phyloP scores from a whole-genome alignment of 2,888 invertebrate genomes.

The Nycteola revayana region DNA sequence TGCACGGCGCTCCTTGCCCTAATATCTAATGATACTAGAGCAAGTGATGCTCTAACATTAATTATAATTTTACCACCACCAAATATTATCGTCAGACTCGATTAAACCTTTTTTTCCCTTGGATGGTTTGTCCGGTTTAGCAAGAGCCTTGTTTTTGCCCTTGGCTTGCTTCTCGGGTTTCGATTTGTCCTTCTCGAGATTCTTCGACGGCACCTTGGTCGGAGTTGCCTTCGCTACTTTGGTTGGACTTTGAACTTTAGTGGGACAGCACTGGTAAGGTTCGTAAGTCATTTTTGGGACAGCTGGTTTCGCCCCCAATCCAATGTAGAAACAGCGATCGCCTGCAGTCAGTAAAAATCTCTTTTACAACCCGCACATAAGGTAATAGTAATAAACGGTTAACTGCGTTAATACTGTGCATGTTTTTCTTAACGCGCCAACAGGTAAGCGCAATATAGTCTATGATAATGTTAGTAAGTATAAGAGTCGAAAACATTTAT shows the following conservation, averaged over 20 bases:
- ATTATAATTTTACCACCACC: conserved; percentile 86
- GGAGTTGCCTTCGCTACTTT: conserved; percentile 90
- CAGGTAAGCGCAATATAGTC: conserved; percentile 70
- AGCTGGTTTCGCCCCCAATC: conserved; percentile 93
- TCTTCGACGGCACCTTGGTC: conserved; percentile 82
- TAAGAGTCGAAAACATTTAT: conserved; percentile 75
- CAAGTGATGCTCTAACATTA: conserved; percentile 51
- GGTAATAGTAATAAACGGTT: conserved; percentile 60
- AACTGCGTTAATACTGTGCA: conserved; percentile 77
- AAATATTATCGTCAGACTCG: conserved; percentile 92
- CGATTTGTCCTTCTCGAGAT: conserved; percentile 69
- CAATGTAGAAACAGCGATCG: conserved; percentile 98
- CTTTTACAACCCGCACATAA: conserved; percentile 81
- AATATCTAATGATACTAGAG: conserved; percentile 53
- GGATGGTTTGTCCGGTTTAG: conserved; percentile 80
- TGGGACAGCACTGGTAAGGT: conserved; percentile 96
- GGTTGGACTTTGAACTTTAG: conserved; percentile 89
- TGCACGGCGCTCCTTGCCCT: conserved; percentile 56
- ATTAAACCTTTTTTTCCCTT: conserved; percentile 92
- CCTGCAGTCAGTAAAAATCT: conserved; percentile 96
- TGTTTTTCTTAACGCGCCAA: conserved; percentile 56
- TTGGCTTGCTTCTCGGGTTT: conserved; percentile 62
- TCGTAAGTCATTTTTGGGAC: conserved; percentile 90
- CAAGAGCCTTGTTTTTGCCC: conserved; percentile 77
- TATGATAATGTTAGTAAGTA: conserved; percentile 77